Evolutionary conservation across 2,888 invertebrate genomes (phyloP).

Genomic region (Bembecia ichneumoniformis): DNA sequence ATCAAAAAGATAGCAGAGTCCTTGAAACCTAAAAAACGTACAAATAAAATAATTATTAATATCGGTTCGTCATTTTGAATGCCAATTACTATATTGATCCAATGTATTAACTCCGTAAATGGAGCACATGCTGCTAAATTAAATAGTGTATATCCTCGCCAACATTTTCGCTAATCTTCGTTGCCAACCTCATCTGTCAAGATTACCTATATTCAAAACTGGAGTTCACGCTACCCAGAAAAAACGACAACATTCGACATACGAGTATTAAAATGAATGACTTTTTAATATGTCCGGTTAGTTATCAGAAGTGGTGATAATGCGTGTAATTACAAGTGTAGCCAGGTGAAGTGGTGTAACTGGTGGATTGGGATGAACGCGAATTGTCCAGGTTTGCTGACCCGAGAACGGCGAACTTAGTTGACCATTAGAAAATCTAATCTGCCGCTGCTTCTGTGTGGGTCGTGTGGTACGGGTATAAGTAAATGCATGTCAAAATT

Average conservation of each 20-base stretch:
- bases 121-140: conserved; percentile 8
- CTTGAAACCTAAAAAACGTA: too few relatives aligned
- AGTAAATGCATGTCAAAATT: conserved; percentile 4
- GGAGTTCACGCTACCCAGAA: conserved; percentile 5
- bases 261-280: conserved; percentile 7
- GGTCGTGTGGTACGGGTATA: conserved; percentile 14
- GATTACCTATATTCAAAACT: conserved; percentile 7
- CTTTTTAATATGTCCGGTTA: conserved; percentile 12
- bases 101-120: conserved; percentile 13
- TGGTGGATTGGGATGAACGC: conserved; percentile 3
- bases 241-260: not conserved
- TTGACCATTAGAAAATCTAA: conserved; percentile 43
- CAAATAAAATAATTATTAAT: too few relatives aligned
- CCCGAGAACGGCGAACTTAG: conserved; percentile 34
- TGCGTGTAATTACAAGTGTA: conserved; percentile 5
- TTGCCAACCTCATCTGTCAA: not conserved
- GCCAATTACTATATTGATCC: too few relatives aligned
- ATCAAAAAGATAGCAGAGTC: too few relatives aligned
- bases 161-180: not conserved
- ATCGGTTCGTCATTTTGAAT: too few relatives aligned
- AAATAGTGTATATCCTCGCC: conserved; percentile 1
- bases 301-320: conserved; percentile 7
- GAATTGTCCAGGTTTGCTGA: conserved; percentile 17
- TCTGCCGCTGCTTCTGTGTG: conserved; percentile 34
- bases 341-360: not conserved